Percentiles rank a stretch among this genome's conserved stretches.
Evolutionary conservation across 2,888 invertebrate species (phyloP).

Genomic region (Neuroscelio doddi): DNA sequence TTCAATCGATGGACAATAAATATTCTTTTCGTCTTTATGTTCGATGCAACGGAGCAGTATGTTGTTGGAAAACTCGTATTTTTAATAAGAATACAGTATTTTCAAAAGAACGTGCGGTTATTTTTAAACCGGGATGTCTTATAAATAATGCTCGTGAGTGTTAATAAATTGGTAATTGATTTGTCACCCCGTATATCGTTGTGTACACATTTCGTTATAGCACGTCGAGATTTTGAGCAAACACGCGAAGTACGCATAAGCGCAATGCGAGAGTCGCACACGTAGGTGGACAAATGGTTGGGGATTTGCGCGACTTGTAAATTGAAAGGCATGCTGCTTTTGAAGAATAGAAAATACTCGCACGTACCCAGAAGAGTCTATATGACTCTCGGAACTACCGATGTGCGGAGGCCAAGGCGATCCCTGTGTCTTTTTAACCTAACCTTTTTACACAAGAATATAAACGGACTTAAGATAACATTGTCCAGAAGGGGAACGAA

Average conservation of each 20-base stretch:
- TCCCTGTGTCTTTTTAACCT: conserved; percentile 11
- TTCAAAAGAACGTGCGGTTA: too few relatives aligned
- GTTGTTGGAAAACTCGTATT: too few relatives aligned
- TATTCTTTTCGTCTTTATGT: too few relatives aligned
- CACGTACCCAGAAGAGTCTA: conserved; percentile 25
- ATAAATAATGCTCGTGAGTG: too few relatives aligned
- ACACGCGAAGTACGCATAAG: conserved; percentile 50
- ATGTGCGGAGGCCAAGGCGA: conserved; percentile 12
- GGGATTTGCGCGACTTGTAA: conserved; percentile 38
- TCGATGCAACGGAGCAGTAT: too few relatives aligned
- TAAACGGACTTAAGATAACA: too few relatives aligned
- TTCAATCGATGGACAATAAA: too few relatives aligned
- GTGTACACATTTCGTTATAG: conserved; percentile 33
- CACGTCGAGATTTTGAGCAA: conserved; percentile 66
- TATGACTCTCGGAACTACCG: conserved; percentile 17
- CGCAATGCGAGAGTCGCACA: conserved; percentile 28
- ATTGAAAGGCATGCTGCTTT: conserved; percentile 35
- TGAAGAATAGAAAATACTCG: conserved; percentile 23
- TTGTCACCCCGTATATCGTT: conserved; percentile 12
- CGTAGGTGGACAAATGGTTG: conserved; percentile 43
- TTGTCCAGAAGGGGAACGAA: too few relatives aligned
- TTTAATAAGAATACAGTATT: too few relatives aligned
- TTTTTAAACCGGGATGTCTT: too few relatives aligned
- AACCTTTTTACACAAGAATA: too few relatives aligned
- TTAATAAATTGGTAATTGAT: too few relatives aligned